phyloP scores from a whole-genome alignment of 2,797 vertebrate genomes.

The Pogonophryne albipinna region DNA sequence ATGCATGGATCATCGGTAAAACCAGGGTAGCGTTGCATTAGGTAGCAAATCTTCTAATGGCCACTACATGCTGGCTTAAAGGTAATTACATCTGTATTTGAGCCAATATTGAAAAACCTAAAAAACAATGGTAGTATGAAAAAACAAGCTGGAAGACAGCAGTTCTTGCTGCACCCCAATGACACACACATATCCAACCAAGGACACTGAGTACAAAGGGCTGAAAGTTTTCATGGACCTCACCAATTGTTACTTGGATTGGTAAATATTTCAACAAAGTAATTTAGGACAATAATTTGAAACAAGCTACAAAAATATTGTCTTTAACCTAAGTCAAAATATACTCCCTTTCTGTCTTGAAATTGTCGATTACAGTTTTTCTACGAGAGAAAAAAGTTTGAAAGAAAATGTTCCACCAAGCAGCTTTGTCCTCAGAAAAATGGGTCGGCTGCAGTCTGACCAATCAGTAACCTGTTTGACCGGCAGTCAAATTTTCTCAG shows the following conservation, averaged over 20 bases:
- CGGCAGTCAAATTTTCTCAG: conserved; percentile 12
- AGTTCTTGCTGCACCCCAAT: background rate
- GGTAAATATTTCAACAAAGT: background rate
- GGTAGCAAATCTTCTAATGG: conserved; percentile 31
- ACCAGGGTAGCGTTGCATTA: conserved; percentile 1
- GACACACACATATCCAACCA: background rate
- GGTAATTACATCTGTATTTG: background rate
- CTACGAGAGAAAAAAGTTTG: background rate
- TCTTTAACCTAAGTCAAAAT: conserved; percentile 6
- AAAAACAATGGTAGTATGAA: background rate
- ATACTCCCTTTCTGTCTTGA: conserved; percentile 11
- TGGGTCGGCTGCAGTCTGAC: conserved; percentile 9
- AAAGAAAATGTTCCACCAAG: background rate
- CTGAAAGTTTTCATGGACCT: background rate
- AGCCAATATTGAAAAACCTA: background rate
- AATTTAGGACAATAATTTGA: background rate
- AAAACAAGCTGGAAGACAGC: background rate
- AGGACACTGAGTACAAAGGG: background rate
- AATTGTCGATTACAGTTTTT: background rate
- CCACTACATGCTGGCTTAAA: conserved; percentile 24
- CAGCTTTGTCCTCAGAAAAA: conserved; percentile 2
- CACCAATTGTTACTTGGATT: background rate
- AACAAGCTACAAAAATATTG: conserved; percentile 11
- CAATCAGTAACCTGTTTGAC: conserved; percentile 1
- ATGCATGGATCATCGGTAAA: conserved; percentile 10